Conservation (phyloP, 2,797 vertebrate species). For the Hoplostethus atlanticus region DNA sequence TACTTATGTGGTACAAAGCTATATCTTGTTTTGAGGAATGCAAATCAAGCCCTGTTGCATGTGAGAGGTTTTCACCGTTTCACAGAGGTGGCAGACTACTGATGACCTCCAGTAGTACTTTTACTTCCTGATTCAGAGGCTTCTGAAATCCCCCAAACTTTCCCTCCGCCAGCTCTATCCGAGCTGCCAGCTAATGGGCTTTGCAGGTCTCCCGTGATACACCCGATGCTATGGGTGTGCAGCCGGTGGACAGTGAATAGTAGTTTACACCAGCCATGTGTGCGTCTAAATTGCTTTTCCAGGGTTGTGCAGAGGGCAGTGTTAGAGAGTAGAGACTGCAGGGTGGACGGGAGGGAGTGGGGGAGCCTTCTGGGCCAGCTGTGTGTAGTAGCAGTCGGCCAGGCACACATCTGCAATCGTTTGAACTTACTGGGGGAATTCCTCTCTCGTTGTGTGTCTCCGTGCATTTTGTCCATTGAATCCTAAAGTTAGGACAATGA, state of each 20-base stretch:
- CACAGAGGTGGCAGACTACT: slow-evolving; percentile 41
- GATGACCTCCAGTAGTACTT: slow-evolving; percentile 77
- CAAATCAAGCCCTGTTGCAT: neutral
- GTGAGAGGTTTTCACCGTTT: neutral
- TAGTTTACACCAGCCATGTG: slow-evolving; percentile 52
- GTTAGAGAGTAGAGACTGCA: slow-evolving; percentile 45
- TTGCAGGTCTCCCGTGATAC: slow-evolving; percentile 72
- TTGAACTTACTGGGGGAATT: slow-evolving; percentile 80
- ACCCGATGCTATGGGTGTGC: slow-evolving; percentile 42
- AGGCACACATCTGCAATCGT: slow-evolving; percentile 81
- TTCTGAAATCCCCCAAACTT: slow-evolving; percentile 84
- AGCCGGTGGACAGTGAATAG: slow-evolving; percentile 52
- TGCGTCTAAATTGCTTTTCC: slow-evolving; percentile 72
- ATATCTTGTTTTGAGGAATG: slow-evolving; percentile 12
- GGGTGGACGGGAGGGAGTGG: slow-evolving; percentile 28
- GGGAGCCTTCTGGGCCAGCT: slow-evolving; percentile 69
- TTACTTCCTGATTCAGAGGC: slow-evolving; percentile 52
- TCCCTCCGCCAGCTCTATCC: slow-evolving; percentile 69
- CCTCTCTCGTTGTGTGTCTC: slow-evolving; percentile 65
- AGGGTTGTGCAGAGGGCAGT: slow-evolving; percentile 56
- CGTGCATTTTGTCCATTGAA: slow-evolving; percentile 54
- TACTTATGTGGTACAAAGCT: neutral
- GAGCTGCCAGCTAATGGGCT: slow-evolving; percentile 67
- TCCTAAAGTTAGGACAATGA: slow-evolving; percentile 71
- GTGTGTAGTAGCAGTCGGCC: slow-evolving; percentile 73